Evolutionary conservation across 2,797 vertebrate species (phyloP), one percentile per base, ranked within the genome.

Genomic region (Novumbra hubbsi): DNA sequence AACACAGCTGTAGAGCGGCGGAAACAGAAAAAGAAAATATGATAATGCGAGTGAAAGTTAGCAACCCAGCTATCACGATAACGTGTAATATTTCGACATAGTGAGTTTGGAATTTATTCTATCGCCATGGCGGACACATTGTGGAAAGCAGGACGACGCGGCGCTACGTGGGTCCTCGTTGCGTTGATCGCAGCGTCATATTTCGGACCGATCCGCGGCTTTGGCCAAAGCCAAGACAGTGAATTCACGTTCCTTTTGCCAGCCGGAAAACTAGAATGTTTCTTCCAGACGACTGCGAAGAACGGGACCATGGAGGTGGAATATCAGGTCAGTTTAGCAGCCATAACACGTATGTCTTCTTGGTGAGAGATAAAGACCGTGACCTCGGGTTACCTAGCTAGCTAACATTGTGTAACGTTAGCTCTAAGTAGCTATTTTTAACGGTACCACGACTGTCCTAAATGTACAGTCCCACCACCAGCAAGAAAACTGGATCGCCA

Each of bases 181-280:
- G 63, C 73, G 0, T 68, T 78, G 0, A 19, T 89, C 19, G 38
- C 83, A 0, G 63, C 65, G 0, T 86, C 81, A 17, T 85, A 79
- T 24, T 21, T 85, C 0, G 81, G 55, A 0, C 76, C 50, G 3
- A 80, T 76, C 5, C 14, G 68, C 21, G 67, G 83, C 14, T 89
- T 91, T 65, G 90, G 87, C 0, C 91, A 89, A n/a, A 93, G 81
- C 27, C 88, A 91, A 17, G 95, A 96, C 86, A 93, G 90, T 60
- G 96, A 98, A 85, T 93, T 97, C 28, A 98, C 96, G 21, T 96
- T 97, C 70, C 86, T 95, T 28, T 79, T 98, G 63, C 95, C 95
- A 24, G 92, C 96, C 16, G 96, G 94, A 75, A 92, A 89, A 52
- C 89, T 88, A 28, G 95, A 96, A 76, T 97, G 96, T 78, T 98